Conservation (phyloP, 2,888 invertebrate genomes). For the Dryocosmus kuriphilus region DNA sequence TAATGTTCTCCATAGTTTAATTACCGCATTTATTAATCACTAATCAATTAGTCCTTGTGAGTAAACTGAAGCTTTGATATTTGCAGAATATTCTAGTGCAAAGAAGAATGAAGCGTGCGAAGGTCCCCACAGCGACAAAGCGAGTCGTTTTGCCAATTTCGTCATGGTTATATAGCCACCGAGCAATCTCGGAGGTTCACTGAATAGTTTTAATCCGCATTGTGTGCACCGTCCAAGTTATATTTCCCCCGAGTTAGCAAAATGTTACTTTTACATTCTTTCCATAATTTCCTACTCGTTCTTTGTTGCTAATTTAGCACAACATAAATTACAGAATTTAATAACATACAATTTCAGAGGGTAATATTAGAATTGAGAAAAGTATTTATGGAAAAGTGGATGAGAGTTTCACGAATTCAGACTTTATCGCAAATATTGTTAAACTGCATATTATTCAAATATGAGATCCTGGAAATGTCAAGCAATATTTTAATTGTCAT, state of each 20-base stretch:
- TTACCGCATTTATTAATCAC: background rate
- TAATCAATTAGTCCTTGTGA: background rate
- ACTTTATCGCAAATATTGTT: background rate
- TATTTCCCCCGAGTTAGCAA: slow-evolving; percentile 36
- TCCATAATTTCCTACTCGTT: background rate
- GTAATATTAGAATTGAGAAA: background rate
- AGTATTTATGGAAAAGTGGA: background rate
- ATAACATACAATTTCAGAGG: background rate
- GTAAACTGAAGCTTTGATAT: background rate
- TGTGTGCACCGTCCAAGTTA: slow-evolving; percentile 34
- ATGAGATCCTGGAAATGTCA: background rate
- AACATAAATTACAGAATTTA: slow-evolving; percentile 10
- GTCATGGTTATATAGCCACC: slow-evolving; percentile 36
- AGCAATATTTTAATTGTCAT: background rate
- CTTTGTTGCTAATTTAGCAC: slow-evolving; percentile 14
- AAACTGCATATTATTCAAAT: background rate
- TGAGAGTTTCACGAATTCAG: background rate
- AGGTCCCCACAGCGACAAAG: slow-evolving; percentile 12
- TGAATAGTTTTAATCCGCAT: slow-evolving; percentile 38
- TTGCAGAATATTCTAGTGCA: background rate
- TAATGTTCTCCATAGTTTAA: background rate
- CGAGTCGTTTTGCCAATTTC: slow-evolving; percentile 39
- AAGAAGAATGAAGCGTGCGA: slow-evolving; percentile 27
- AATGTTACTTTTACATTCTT: slow-evolving; percentile 38
- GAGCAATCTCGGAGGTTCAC: slow-evolving; percentile 40